Evolutionary conservation across 2,888 invertebrate genomes (phyloP).

Genomic region (Bembecia ichneumoniformis): DNA sequence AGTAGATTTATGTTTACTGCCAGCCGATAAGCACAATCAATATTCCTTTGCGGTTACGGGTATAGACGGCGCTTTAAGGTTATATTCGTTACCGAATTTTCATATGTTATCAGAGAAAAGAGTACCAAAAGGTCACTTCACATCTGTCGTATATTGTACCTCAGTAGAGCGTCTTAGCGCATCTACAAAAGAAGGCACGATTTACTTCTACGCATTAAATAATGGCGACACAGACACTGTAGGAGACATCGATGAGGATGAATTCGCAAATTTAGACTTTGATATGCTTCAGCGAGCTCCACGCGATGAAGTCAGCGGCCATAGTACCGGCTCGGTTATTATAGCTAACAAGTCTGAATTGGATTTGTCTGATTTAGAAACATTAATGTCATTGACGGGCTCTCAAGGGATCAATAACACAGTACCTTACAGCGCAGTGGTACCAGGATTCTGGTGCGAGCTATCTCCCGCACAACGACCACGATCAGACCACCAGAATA

Average conservation of each 20-base stretch:
- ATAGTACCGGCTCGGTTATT: slow-evolving; percentile 42
- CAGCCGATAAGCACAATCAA: slow-evolving; percentile 58
- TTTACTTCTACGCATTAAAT: slow-evolving; percentile 86
- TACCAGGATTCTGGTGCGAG: slow-evolving; percentile 95
- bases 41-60: slow-evolving; percentile 82
- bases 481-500: slow-evolving; percentile 89
- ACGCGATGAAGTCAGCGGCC: slow-evolving; percentile 44
- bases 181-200: slow-evolving; percentile 83
- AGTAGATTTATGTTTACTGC: slow-evolving; percentile 78
- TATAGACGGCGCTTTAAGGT: slow-evolving; percentile 79
- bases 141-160: slow-evolving; percentile 88
- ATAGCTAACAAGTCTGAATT: slow-evolving; percentile 74
- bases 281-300: slow-evolving; percentile 55
- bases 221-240: slow-evolving; percentile 80
- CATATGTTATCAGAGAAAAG: slow-evolving; percentile 77
- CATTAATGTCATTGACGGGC: slow-evolving; percentile 81
- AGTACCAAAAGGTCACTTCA: slow-evolving; percentile 79
- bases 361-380: slow-evolving; percentile 73
- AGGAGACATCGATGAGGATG: slow-evolving; percentile 81
- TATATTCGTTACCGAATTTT: slow-evolving; percentile 81
- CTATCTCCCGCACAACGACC: slow-evolving; percentile 93
- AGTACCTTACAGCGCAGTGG: slow-evolving; percentile 84
- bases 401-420: slow-evolving; percentile 76
- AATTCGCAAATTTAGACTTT: slow-evolving; percentile 63
- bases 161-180: slow-evolving; percentile 90